Conservation (phyloP, 2,797 vertebrate genomes). For the Antennarius maculatus region DNA sequence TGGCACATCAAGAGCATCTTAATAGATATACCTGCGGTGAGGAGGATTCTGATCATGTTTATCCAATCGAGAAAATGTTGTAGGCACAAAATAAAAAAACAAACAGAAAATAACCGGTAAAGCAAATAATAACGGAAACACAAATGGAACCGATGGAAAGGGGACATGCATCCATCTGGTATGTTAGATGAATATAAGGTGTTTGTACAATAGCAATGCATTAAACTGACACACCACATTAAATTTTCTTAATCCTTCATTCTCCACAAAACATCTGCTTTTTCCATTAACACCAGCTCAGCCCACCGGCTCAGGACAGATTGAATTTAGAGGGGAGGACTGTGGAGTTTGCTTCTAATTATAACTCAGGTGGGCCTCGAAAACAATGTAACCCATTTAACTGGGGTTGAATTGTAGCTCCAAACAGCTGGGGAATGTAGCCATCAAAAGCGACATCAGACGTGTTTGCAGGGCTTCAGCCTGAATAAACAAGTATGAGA, state of each 20-base stretch:
- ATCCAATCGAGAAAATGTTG: conserved; percentile 20
- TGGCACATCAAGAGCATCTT: conserved; percentile 35
- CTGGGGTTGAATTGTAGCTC: conserved; percentile 9
- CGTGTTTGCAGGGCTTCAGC: conserved; percentile 31
- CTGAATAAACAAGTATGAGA: conserved; percentile 19
- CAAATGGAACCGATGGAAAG: conserved; percentile 4
- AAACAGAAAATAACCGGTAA: conserved; percentile 14
- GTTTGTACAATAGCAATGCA: background rate
- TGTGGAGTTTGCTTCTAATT: conserved; percentile 21
- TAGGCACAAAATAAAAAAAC: conserved; percentile 25
- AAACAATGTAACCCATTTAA: conserved; percentile 23
- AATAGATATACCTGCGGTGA: conserved; percentile 42
- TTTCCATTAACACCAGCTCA: conserved; percentile 18
- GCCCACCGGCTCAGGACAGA: conserved; percentile 9
- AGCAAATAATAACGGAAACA: conserved; percentile 19
- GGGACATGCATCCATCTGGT: background rate
- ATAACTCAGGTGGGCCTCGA: conserved; percentile 26
- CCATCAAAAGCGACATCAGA: conserved; percentile 31
- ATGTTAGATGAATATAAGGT: conserved; percentile 1
- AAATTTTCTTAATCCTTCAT: conserved; percentile 24
- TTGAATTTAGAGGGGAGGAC: conserved; percentile 26
- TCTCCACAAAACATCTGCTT: conserved; percentile 31
- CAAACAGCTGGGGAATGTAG: conserved; percentile 20
- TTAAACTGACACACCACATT: conserved; percentile 11
- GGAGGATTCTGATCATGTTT: conserved; percentile 32